phyloP scores from a whole-genome alignment of 1,140 invertebrate genomes.

The Choristoneura fumiferana region DNA sequence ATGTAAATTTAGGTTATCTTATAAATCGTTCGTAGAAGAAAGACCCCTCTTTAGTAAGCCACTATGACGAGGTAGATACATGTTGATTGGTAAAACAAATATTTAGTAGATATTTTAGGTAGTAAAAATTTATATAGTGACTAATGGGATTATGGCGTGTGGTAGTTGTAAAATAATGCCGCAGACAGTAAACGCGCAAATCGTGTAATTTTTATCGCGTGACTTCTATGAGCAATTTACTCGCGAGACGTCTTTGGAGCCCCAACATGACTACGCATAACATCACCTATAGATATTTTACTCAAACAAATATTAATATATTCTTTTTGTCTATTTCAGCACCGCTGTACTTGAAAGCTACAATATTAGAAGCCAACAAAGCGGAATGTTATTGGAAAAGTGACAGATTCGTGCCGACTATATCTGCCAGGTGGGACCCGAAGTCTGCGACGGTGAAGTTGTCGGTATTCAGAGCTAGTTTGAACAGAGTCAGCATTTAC shows the following conservation, averaged over 20 bases:
- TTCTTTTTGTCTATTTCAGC: constrained; percentile 63
- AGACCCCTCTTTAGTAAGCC: no score
- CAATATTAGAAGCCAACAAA: constrained; percentile 83
- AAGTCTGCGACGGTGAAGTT: constrained; percentile 73
- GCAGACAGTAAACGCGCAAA: neutral
- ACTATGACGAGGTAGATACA: no score
- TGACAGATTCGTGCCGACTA: constrained; percentile 83
- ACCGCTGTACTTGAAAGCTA: constrained; percentile 87
- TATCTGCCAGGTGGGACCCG: constrained; percentile 81
- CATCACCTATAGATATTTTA: neutral
- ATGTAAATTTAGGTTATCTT: no score
- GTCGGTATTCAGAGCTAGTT: constrained; percentile 63
- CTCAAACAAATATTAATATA: no score
- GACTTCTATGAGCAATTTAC: constrained; percentile 9
- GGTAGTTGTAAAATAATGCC: neutral
- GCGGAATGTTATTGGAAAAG: constrained; percentile 88
- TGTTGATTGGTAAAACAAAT: no score
- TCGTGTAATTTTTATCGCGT: constrained; percentile 4
- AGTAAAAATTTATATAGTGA: neutral
- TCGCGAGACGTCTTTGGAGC: constrained; percentile 15
- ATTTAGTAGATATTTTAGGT: no score
- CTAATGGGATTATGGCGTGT: constrained; percentile 2
- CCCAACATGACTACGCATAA: neutral
- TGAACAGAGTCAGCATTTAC: constrained; percentile 73
- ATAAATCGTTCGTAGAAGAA: no score